Percentiles rank a stretch among this genome's conserved stretches.
Evolutionary conservation across 2,113 vertebrate genomes (phyloP).

Genomic region (Vidua chalybeata): DNA sequence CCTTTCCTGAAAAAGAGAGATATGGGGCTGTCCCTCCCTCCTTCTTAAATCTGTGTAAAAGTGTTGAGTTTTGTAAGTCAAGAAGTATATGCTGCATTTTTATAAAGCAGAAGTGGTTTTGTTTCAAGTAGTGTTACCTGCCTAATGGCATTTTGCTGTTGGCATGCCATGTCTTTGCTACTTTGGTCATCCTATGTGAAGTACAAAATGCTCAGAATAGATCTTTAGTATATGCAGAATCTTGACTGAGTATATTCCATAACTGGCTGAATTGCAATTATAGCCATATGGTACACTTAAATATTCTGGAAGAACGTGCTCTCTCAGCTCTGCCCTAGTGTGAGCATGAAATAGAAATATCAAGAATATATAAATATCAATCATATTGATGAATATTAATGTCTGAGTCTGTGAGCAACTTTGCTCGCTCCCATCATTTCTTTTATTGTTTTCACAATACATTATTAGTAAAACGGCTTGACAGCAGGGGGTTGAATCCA

Average conservation of each 20-base stretch:
- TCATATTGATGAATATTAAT: conserved; percentile 51
- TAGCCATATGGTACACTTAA: not conserved
- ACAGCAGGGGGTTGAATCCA: not conserved
- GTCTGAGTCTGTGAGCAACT: not conserved
- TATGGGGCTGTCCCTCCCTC: not conserved
- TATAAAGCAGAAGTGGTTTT: not conserved
- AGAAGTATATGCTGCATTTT: not conserved
- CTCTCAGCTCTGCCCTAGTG: not conserved
- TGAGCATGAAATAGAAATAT: conserved; percentile 34
- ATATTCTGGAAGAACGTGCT: not conserved
- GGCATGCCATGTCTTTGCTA: not conserved
- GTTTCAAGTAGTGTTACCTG: not conserved
- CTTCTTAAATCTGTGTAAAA: not conserved
- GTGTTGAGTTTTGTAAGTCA: not conserved
- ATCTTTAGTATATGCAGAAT: not conserved
- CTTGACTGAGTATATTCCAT: not conserved
- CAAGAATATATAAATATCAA: conserved; percentile 52
- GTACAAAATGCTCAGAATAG: not conserved
- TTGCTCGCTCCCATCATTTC: not conserved
- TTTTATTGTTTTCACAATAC: not conserved
- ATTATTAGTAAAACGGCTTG: not conserved
- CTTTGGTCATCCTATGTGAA: not conserved
- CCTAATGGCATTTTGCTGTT: not conserved
- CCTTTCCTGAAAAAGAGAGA: not conserved
- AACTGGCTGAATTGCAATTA: not conserved